Conservation (phyloP, 2,797 vertebrate genomes). For the Prionace glauca region DNA sequence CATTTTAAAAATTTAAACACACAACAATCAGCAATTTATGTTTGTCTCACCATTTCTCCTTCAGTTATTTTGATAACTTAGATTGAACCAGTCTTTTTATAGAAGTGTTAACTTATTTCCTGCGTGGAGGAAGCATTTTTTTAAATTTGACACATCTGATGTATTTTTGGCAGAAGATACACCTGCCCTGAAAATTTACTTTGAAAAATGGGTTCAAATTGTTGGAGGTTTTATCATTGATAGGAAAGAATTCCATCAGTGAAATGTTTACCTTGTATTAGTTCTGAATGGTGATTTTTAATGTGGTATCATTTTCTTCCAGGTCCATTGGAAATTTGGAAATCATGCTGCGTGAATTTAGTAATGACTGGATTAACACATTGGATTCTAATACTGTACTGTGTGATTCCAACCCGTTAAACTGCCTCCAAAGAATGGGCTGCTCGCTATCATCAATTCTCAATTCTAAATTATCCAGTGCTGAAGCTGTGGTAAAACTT, state of each 20-base stretch:
- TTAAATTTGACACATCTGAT: conserved; percentile 15
- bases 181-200: background rate
- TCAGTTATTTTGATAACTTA: background rate
- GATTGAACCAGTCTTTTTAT: background rate
- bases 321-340: background rate
- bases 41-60: background rate
- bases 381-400: background rate
- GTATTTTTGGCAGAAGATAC: conserved; percentile 29
- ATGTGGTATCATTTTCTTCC: background rate
- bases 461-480: background rate
- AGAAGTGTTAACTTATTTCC: conserved; percentile 15
- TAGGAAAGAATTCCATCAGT: background rate
- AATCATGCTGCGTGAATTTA: background rate
- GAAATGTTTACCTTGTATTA: background rate
- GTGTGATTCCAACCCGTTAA: conserved; percentile 29
- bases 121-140: background rate
- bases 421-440: background rate
- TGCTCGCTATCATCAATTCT: background rate
- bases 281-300: background rate
- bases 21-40: background rate
- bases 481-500: background rate
- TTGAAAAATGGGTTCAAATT: background rate
- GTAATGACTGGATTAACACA: background rate
- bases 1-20: background rate
- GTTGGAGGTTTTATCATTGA: background rate